These are phyloP conservation scores for Dorcus parallelipipedus DNA, from an alignment of 2,888 invertebrate genomes.

Conservation along the genomic window DNA sequence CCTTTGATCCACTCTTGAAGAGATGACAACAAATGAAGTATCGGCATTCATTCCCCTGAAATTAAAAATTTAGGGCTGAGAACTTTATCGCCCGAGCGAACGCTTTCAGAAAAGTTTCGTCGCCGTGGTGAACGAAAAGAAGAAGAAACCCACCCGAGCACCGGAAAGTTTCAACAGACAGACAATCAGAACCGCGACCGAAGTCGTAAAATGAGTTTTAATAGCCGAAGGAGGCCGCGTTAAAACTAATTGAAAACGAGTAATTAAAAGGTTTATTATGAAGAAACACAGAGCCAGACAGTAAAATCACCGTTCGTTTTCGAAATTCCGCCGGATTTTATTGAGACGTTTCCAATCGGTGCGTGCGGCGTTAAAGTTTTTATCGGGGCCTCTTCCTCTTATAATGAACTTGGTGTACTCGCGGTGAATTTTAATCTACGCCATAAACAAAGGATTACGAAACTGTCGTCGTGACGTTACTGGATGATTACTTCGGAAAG, in stretches of 20 bases:
- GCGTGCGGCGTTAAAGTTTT: too few species aligned
- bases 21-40: too few species aligned
- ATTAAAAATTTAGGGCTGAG: background rate
- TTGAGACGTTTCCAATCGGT: background rate
- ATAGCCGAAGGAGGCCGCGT: conserved; percentile 11
- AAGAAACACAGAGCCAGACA: conserved; percentile 3
- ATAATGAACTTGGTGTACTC: too few species aligned
- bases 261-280: conserved; percentile 16
- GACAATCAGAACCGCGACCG: background rate
- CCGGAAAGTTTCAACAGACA: background rate
- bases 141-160: background rate
- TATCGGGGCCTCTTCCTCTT: too few species aligned
- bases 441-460: too few species aligned
- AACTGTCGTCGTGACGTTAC: too few species aligned
- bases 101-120: background rate
- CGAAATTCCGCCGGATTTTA: background rate
- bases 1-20: too few species aligned
- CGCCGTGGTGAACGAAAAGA: background rate
- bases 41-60: too few species aligned
- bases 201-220: conserved; percentile 14
- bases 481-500: too few species aligned
- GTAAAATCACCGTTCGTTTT: background rate
- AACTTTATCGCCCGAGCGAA: background rate
- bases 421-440: too few species aligned
- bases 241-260: conserved; percentile 20